phyloP scores from a whole-genome alignment of 2,888 invertebrate genomes.

The Laspeyria flexula region DNA sequence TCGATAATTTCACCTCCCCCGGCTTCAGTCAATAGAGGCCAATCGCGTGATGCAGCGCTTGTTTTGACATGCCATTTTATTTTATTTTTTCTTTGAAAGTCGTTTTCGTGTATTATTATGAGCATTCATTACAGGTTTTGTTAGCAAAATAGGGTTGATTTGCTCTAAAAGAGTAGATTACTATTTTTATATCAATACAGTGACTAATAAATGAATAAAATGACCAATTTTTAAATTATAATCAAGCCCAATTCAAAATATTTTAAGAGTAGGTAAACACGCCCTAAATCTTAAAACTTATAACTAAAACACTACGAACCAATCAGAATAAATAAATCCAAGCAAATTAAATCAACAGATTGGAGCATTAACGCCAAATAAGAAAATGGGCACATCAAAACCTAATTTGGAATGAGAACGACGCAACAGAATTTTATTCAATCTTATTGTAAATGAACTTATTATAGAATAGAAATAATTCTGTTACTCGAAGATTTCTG shows the following conservation, averaged over 20 bases:
- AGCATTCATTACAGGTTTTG: constrained; percentile 33
- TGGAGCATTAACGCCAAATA: constrained; percentile 18
- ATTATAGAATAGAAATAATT: constrained; percentile 81
- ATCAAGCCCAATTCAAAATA: too few species aligned
- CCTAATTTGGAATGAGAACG: constrained; percentile 38
- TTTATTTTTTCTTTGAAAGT: constrained; percentile 53
- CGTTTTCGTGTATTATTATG: constrained; percentile 31
- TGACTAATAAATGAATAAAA: too few species aligned
- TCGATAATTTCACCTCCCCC: constrained; percentile 66
- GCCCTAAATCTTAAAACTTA: too few species aligned
- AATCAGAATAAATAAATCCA: constrained; percentile 8
- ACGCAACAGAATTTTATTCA: constrained; percentile 55
- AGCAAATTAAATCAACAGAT: constrained; percentile 18
- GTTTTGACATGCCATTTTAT: constrained; percentile 68
- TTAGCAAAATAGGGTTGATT: constrained; percentile 18
- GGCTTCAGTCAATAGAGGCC: constrained; percentile 63
- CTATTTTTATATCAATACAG: too few species aligned
- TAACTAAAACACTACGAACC: neutral
- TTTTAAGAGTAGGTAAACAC: too few species aligned
- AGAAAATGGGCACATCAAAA: constrained; percentile 35
- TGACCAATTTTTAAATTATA: too few species aligned
- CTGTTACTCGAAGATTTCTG: constrained; percentile 66
- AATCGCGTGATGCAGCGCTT: constrained; percentile 67
- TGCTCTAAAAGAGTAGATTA: neutral
- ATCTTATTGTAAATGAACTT: constrained; percentile 79